Conservation (phyloP, 2,888 invertebrate species). For the Drosophila buzzatii region DNA sequence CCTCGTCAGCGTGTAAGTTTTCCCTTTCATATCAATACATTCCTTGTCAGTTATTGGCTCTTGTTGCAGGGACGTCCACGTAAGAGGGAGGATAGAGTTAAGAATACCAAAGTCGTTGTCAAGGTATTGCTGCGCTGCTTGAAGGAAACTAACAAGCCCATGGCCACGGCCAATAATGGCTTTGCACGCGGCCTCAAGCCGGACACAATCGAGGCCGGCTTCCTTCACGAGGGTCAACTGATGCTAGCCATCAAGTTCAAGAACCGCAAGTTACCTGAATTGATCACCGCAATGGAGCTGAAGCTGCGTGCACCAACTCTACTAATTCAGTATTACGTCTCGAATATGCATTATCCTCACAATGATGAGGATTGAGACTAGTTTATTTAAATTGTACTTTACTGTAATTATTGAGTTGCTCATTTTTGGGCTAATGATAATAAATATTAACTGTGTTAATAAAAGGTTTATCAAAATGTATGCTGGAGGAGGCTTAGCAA, state of each 20-base stretch:
- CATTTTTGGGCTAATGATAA: not conserved
- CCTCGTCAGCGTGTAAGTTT: slow-evolving; percentile 17
- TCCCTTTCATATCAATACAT: not conserved
- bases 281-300: slow-evolving; percentile 5
- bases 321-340: slow-evolving; percentile 14
- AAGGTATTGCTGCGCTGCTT: slow-evolving; percentile 4
- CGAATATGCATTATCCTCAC: not conserved
- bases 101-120: not conserved
- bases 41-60: too few species aligned
- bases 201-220: slow-evolving; percentile 3
- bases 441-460: not conserved
- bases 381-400: not conserved
- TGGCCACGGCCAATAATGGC: slow-evolving; percentile 20
- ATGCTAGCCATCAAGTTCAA: slow-evolving; percentile 23
- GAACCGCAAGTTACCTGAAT: slow-evolving; percentile 28
- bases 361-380: not conserved
- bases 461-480: too few species aligned
- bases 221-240: accelerated
- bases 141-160: not conserved
- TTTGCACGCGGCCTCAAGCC: slow-evolving; percentile 22
- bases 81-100: not conserved
- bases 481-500: too few species aligned
- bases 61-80: slow-evolving; percentile 9
- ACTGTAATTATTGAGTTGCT: not conserved
- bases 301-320: slow-evolving; percentile 12